phyloP scores from a whole-genome alignment of 2,113 vertebrate species.

The Sinocyclocheilus grahami region DNA sequence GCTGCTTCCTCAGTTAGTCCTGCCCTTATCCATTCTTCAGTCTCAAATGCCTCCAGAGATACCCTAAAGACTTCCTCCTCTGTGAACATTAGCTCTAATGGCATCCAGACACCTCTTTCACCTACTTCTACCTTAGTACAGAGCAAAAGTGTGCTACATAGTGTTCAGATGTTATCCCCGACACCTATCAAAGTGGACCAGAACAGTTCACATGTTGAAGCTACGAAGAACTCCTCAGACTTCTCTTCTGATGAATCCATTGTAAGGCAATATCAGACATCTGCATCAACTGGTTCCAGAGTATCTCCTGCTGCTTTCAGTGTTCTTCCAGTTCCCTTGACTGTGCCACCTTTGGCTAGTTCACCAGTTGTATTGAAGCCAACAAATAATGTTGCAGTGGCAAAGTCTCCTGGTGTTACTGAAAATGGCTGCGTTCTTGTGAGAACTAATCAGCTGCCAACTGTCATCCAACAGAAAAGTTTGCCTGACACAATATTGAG shows the following conservation, averaged over 20 bases:
- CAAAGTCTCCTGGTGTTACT: background rate
- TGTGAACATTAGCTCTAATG: background rate
- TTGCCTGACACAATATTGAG: background rate
- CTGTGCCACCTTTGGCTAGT: background rate
- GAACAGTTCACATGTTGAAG: background rate
- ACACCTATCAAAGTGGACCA: constrained; percentile 11
- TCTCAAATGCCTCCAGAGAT: background rate
- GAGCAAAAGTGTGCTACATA: background rate
- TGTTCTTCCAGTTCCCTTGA: background rate
- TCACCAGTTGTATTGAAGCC: background rate
- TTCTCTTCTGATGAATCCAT: background rate
- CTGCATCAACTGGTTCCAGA: background rate
- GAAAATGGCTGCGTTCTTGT: background rate
- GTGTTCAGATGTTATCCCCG: constrained; percentile 12
- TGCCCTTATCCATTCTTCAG: background rate
- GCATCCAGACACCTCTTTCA: background rate
- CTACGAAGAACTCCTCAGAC: background rate
- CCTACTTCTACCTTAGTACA: background rate
- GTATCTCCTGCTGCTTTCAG: background rate
- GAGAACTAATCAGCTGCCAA: constrained; percentile 2
- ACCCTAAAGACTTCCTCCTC: background rate
- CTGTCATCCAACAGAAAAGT: background rate
- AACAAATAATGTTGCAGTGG: background rate
- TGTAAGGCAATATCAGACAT: background rate
- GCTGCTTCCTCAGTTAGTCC: background rate